A percentile compares a stretch with the other conserved stretches of the same genome.
phyloP scores from a whole-genome alignment of 37 sponge, comb jelly and placozoan genomes.

The Spongilla lacustris region DNA sequence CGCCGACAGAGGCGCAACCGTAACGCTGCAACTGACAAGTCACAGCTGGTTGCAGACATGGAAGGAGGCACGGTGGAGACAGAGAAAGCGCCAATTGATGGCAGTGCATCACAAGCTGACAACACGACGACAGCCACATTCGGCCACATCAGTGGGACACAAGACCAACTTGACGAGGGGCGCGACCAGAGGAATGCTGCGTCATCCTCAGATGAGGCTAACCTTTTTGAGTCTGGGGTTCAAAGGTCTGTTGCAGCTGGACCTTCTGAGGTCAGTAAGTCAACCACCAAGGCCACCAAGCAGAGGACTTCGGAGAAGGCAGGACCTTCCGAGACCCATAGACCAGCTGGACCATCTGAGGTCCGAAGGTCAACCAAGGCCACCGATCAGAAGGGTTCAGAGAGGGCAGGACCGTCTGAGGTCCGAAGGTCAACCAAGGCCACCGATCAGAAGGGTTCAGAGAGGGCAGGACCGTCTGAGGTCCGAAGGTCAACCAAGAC shows the following conservation, averaged over 20 bases:
- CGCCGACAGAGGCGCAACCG: not conserved
- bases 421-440: not conserved
- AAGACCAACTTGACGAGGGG: not conserved
- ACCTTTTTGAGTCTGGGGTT: not conserved
- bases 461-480: not conserved
- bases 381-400: not conserved
- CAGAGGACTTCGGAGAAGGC: not conserved
- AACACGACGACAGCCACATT: not conserved
- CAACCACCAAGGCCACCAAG: no score
- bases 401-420: not conserved
- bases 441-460: not conserved
- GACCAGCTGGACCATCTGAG: not conserved
- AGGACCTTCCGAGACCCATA: not conserved
- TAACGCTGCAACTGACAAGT: not conserved
- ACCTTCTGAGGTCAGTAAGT: not conserved
- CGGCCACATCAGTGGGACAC: not conserved
- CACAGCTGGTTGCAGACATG: not conserved
- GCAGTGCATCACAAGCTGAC: not conserved
- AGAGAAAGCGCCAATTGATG: not conserved
- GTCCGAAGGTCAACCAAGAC: not conserved
- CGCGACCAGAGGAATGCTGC: not conserved
- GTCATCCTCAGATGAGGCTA: not conserved
- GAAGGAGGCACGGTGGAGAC: not conserved
- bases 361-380: not conserved
- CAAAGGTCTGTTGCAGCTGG: not conserved